Evolutionary conservation across 1,140 invertebrate genomes (phyloP).

Genomic region (Musca vetustissima): DNA sequence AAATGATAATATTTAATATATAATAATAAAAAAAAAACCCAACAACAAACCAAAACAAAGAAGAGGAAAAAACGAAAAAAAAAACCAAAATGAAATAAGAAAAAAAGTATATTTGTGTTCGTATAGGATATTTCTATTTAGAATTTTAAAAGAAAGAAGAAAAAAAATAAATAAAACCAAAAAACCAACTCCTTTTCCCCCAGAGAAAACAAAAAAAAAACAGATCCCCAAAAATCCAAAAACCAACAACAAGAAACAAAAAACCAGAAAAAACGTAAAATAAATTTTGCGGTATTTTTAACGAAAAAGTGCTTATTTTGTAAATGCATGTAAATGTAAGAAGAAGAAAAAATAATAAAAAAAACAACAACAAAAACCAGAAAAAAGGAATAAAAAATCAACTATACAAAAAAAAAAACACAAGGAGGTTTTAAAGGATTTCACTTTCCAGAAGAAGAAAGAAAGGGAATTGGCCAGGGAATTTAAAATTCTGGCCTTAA

Average conservation of each 20-base stretch:
- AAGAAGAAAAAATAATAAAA: not conserved
- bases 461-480: too few relatives aligned
- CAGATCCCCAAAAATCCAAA: not conserved
- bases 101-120: slow-evolving; percentile 43
- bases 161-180: not conserved
- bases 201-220: not conserved
- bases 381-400: slow-evolving; percentile 5
- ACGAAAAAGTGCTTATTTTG: slow-evolving; percentile 53
- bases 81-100: not conserved
- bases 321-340: slow-evolving; percentile 56
- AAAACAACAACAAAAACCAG: slow-evolving; percentile 29
- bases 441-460: too few relatives aligned
- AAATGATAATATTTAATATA: too few relatives aligned
- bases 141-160: slow-evolving; percentile 39
- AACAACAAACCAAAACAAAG: too few relatives aligned
- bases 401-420: slow-evolving; percentile 27
- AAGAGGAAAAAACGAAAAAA: too few relatives aligned
- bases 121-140: slow-evolving; percentile 49
- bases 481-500: too few relatives aligned
- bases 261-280: slow-evolving; percentile 36
- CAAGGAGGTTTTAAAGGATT: not conserved
- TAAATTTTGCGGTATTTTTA: slow-evolving; percentile 56
- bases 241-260: not conserved
- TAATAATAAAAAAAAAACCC: too few relatives aligned
- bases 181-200: not conserved